Percentiles rank a stretch among this genome's conserved stretches.
phyloP scores from a whole-genome alignment of 2,113 vertebrate species.

The Monopterus albus region DNA sequence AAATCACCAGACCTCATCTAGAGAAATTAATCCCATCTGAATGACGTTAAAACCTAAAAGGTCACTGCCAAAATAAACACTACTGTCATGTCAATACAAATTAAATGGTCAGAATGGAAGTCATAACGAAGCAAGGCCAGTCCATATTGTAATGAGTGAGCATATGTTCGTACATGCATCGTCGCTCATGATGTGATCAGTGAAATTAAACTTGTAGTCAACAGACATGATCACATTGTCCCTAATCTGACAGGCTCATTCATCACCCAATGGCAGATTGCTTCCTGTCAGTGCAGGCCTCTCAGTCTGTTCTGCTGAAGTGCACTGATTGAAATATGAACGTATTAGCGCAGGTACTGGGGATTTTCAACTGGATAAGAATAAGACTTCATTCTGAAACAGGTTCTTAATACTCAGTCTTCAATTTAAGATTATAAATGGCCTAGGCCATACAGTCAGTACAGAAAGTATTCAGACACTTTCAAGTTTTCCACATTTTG shows the following conservation, averaged over 20 bases:
- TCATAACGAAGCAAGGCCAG: slow-evolving; percentile 6
- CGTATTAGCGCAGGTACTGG: slow-evolving; percentile 21
- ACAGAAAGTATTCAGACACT: too few species aligned
- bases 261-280: slow-evolving; percentile 71
- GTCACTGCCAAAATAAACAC: not conserved
- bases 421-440: not conserved
- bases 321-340: slow-evolving; percentile 63
- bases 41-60: not conserved
- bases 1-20: slow-evolving; percentile 12
- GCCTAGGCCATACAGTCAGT: too few species aligned
- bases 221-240: slow-evolving; percentile 79
- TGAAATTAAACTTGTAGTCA: slow-evolving; percentile 75
- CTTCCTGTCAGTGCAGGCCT: slow-evolving; percentile 51
- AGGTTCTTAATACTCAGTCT: not conserved
- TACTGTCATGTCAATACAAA: not conserved
- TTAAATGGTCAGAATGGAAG: slow-evolving; percentile 28
- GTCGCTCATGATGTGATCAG: slow-evolving; percentile 68
- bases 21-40: not conserved
- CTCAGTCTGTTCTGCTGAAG: slow-evolving; percentile 67
- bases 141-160: slow-evolving; percentile 50
- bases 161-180: slow-evolving; percentile 65
- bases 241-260: slow-evolving; percentile 80
- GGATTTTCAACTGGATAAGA: slow-evolving; percentile 12
- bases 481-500: too few species aligned
- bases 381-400: not conserved